phyloP scores from a whole-genome alignment of 2,888 invertebrate genomes.

The Nasonia oneida region DNA sequence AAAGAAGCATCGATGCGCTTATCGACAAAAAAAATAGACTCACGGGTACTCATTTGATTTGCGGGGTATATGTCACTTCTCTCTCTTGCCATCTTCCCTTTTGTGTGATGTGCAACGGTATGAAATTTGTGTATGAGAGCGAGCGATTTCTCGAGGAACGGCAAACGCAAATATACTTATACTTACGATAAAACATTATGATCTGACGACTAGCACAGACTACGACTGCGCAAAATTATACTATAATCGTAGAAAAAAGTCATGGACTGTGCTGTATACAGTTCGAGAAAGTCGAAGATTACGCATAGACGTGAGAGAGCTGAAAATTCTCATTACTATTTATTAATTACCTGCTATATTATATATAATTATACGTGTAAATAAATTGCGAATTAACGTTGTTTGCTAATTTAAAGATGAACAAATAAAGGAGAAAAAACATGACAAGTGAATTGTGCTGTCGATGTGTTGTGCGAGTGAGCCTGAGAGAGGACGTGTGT shows the following conservation, averaged over 20 bases:
- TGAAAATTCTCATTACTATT: slow-evolving; percentile 58
- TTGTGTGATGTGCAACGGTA: slow-evolving; percentile 5
- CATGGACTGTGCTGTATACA: slow-evolving; percentile 33
- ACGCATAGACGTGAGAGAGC: not conserved
- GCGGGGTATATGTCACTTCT: slow-evolving; percentile 13
- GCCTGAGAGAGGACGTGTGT: not conserved
- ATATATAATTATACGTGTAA: slow-evolving; percentile 59
- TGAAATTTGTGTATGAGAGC: not conserved
- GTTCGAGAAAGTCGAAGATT: slow-evolving; percentile 3
- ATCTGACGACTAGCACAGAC: not conserved
- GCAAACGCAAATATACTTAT: too few species aligned
- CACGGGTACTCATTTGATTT: slow-evolving; percentile 54
- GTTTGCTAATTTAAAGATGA: slow-evolving; percentile 60
- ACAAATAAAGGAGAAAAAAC: slow-evolving; percentile 39
- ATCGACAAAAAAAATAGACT: slow-evolving; percentile 14
- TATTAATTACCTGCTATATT: slow-evolving; percentile 58
- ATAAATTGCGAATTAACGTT: slow-evolving; percentile 60
- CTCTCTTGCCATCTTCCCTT: slow-evolving; percentile 10
- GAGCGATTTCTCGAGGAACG: not conserved
- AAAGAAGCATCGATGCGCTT: slow-evolving; percentile 16
- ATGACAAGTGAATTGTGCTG: slow-evolving; percentile 1
- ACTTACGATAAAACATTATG: not conserved
- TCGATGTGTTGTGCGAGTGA: not conserved
- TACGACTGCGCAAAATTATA: slow-evolving; percentile 20
- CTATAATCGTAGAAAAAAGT: slow-evolving; percentile 4